These are phyloP conservation scores for Eulacestoma nigropectus DNA, from an alignment of 2,113 vertebrate genomes.

Conservation along the genomic window DNA sequence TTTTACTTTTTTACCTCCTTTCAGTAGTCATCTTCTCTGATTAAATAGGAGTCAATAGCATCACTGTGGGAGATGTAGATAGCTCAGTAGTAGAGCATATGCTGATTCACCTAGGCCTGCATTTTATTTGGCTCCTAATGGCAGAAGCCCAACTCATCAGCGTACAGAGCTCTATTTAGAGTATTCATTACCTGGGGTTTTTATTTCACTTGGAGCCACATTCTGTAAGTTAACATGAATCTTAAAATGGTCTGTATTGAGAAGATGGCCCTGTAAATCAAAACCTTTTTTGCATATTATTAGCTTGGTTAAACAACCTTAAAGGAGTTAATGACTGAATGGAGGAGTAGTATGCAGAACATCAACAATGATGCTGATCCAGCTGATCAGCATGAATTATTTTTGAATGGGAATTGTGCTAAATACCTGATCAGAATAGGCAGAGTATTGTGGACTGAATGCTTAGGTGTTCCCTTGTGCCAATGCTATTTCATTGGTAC, in stretches of 20 bases:
- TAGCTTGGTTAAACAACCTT: background rate
- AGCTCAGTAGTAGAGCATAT: background rate
- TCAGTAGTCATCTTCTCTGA: background rate
- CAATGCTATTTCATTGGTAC: background rate
- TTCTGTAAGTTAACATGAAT: slow-evolving; percentile 32
- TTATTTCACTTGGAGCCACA: background rate
- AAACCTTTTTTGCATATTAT: background rate
- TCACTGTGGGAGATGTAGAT: background rate
- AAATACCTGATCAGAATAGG: background rate
- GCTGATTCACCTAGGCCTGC: background rate
- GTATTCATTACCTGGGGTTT: slow-evolving; percentile 13
- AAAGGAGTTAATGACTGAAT: background rate
- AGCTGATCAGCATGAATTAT: background rate
- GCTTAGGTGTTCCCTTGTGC: background rate
- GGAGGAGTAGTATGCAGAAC: background rate
- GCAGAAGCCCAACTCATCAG: background rate
- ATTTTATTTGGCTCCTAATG: background rate
- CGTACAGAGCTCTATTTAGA: background rate
- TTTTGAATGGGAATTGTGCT: slow-evolving; percentile 3
- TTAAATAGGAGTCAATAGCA: background rate
- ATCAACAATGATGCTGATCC: background rate
- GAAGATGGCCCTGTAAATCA: background rate
- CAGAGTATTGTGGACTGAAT: background rate
- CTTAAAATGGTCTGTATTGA: background rate
- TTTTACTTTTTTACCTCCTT: background rate